These are phyloP conservation scores for Leptobrachium ailaonicum DNA, from an alignment of 2,113 vertebrate genomes.

Conservation along the genomic window DNA sequence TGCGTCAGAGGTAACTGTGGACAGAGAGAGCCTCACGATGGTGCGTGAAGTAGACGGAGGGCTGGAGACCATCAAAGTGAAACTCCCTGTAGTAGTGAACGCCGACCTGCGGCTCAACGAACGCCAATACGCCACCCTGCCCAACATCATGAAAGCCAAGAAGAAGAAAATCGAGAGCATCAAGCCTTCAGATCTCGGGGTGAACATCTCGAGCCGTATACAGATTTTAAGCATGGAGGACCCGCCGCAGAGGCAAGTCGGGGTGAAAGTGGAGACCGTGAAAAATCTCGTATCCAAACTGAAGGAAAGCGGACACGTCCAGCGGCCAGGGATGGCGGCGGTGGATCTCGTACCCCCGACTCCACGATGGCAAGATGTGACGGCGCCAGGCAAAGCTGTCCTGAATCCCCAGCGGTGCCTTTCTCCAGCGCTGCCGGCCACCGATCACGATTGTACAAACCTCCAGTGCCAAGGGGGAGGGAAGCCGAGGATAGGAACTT, in stretches of 20 bases:
- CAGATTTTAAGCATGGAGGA: constrained; percentile 81
- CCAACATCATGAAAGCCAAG: constrained; percentile 97
- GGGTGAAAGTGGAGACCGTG: constrained; percentile 82
- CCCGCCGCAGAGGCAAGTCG: constrained; percentile 78
- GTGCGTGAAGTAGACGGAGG: constrained; percentile 87
- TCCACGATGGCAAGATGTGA: not conserved
- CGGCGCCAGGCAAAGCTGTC: constrained; percentile 3
- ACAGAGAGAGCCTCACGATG: constrained; percentile 77
- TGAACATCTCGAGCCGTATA: constrained; percentile 77
- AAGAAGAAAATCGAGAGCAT: constrained; percentile 86
- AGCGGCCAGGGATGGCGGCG: not conserved
- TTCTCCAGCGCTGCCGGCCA: not conserved
- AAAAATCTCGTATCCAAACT: constrained; percentile 82
- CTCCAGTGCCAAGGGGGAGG: not conserved
- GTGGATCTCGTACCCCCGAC: not conserved
- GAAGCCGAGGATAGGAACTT: not conserved
- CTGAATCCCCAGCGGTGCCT: constrained; percentile 8
- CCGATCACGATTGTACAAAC: constrained; percentile 12
- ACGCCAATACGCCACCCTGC: constrained; percentile 88
- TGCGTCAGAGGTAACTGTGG: constrained; percentile 78
- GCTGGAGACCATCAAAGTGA: constrained; percentile 82
- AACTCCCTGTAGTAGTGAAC: constrained; percentile 79
- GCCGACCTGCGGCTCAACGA: constrained; percentile 90
- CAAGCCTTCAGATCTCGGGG: constrained; percentile 79
- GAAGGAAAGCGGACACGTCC: constrained; percentile 76